These are phyloP conservation scores for Aphelocoma coerulescens DNA, from an alignment of 2,113 vertebrate species.

Conservation along the genomic window DNA sequence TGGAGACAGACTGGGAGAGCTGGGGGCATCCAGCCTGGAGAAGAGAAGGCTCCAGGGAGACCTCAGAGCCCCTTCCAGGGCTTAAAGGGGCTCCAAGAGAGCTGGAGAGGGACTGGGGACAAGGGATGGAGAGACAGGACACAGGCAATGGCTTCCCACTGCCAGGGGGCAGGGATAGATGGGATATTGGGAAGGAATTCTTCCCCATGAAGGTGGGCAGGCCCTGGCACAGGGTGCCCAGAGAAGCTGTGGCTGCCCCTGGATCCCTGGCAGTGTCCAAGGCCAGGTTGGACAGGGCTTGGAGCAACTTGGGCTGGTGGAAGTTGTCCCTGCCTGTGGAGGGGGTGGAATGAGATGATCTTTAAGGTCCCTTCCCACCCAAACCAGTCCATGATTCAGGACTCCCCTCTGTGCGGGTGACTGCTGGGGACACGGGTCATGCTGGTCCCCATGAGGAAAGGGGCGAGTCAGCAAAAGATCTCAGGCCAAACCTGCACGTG, in stretches of 20 bases:
- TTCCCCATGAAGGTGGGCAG: not conserved
- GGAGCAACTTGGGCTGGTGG: not conserved
- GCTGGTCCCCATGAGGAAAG: not conserved
- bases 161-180: not conserved
- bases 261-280: not conserved
- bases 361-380: not conserved
- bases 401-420: not conserved
- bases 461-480: not conserved
- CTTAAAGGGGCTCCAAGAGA: not conserved
- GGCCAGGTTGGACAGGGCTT: accelerated
- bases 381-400: not conserved
- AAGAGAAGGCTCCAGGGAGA: not conserved
- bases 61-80: not conserved
- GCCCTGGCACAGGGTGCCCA: not conserved
- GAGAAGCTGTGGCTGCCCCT: not conserved
- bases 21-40: not conserved
- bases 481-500: not conserved
- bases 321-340: not conserved
- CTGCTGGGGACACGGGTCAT: not conserved
- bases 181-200: not conserved
- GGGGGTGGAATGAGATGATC: not conserved
- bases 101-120: not conserved
- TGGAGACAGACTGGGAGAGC: not conserved
- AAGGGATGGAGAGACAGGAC: not conserved
- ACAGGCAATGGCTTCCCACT: not conserved